Evolutionary conservation across 92 coral and sea anemone species (phyloP).

Genomic region (Porites evermanni): DNA sequence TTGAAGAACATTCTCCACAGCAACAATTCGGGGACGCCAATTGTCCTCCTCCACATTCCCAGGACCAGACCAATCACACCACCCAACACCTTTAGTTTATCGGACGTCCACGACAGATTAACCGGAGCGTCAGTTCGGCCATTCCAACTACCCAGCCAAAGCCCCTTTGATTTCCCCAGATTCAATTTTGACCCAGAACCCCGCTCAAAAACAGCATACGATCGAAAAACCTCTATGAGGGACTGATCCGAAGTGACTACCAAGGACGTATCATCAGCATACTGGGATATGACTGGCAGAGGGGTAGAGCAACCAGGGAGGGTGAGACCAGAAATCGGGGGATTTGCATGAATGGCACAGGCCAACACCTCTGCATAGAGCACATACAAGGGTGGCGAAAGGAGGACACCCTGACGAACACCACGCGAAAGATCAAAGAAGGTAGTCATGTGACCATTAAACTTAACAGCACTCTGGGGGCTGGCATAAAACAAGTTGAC

Average conservation of each 20-base stretch:
- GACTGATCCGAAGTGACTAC: slow-evolving; percentile 14
- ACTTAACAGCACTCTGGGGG: background rate
- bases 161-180: slow-evolving; percentile 25
- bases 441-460: slow-evolving; percentile 13
- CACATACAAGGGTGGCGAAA: slow-evolving; percentile 51
- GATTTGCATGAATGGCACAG: background rate
- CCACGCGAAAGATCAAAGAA: slow-evolving; percentile 18
- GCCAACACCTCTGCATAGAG: slow-evolving; percentile 51
- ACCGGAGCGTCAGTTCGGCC: background rate
- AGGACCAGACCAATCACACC: slow-evolving; percentile 21
- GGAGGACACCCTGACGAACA: slow-evolving; percentile 57
- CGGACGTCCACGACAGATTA: background rate
- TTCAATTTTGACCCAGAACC: slow-evolving; percentile 11
- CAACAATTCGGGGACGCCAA: background rate
- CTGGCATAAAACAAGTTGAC: background rate
- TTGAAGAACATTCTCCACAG: background rate
- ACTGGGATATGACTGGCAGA: background rate
- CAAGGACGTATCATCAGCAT: slow-evolving; percentile 63
- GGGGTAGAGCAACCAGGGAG: background rate
- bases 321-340: background rate
- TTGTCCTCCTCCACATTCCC: background rate
- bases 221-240: background rate
- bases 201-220: background rate
- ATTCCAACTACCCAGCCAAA: slow-evolving; percentile 42
- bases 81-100: background rate